A percentile compares a stretch with the other conserved stretches of the same genome.
phyloP scores from a whole-genome alignment of 2,113 vertebrate species.

The Condylura cristata region DNA sequence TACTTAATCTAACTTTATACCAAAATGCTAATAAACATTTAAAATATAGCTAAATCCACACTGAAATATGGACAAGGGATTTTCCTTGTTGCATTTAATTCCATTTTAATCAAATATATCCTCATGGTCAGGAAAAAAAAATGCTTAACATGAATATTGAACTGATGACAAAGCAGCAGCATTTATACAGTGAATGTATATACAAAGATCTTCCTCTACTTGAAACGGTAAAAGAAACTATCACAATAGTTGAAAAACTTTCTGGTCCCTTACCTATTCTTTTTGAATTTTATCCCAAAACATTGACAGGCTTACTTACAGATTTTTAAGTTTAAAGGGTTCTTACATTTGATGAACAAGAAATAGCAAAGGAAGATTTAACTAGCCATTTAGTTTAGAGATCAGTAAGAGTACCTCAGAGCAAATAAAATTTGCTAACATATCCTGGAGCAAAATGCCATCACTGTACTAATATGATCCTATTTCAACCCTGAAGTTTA shows the following conservation, averaged over 20 bases:
- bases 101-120: slow-evolving; percentile 23
- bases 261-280: not conserved
- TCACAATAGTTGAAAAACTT: not conserved
- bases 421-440: not conserved
- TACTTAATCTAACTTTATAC: slow-evolving; percentile 8
- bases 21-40: not conserved
- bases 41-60: not conserved
- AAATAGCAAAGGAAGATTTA: slow-evolving; percentile 27
- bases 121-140: not conserved
- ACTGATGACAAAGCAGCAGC: not conserved
- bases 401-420: slow-evolving; percentile 3
- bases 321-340: not conserved
- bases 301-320: not conserved
- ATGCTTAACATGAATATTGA: slow-evolving; percentile 2
- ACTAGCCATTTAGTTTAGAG: not conserved
- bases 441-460: not conserved
- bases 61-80: not conserved
- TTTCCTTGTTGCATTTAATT: not conserved
- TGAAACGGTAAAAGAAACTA: not conserved
- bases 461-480: not conserved
- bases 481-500: not conserved
- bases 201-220: not conserved
- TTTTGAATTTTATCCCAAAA: not conserved
- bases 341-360: slow-evolving; percentile 19
- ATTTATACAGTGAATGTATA: not conserved